Percentiles rank a stretch among this genome's conserved stretches.
phyloP scores from a whole-genome alignment of 2,113 vertebrate species.

The Colius striatus region DNA sequence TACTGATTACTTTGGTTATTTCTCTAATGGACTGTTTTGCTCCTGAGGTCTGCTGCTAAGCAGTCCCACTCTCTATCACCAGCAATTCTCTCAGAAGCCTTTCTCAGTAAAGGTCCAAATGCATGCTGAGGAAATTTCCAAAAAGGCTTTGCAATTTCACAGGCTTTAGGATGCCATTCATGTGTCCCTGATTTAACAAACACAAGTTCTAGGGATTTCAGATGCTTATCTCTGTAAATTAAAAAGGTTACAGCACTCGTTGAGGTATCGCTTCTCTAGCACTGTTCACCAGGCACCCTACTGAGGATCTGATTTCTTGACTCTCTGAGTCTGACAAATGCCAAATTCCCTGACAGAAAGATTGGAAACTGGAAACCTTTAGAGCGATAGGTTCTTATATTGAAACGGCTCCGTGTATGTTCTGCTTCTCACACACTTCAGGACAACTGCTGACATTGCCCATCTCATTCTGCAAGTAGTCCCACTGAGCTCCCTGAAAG shows the following conservation, averaged over 20 bases:
- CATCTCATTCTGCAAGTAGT: background rate
- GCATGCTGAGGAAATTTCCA: background rate
- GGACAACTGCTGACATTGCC: background rate
- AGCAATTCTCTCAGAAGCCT: background rate
- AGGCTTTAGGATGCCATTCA: background rate
- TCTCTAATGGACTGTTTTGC: background rate
- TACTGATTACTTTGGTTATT: background rate
- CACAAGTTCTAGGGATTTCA: background rate
- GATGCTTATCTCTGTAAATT: background rate
- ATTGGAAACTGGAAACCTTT: background rate
- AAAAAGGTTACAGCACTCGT: background rate
- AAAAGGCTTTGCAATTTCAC: background rate
- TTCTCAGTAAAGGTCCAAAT: background rate
- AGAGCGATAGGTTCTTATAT: background rate
- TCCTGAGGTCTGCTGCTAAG: background rate
- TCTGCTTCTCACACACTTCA: background rate
- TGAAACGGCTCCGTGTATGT: background rate
- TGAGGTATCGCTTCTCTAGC: background rate
- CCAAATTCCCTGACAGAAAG: background rate
- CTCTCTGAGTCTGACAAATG: background rate
- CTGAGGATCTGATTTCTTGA: background rate
- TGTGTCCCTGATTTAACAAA: background rate
- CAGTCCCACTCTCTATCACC: too few relatives aligned
- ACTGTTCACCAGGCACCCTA: background rate
- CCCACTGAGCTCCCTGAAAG: background rate